Percentiles rank a stretch among this genome's conserved stretches.
These are phyloP conservation scores for Chaenodraco wilsoni DNA, from an alignment of 2,797 vertebrate genomes.

Conservation along the genomic window DNA sequence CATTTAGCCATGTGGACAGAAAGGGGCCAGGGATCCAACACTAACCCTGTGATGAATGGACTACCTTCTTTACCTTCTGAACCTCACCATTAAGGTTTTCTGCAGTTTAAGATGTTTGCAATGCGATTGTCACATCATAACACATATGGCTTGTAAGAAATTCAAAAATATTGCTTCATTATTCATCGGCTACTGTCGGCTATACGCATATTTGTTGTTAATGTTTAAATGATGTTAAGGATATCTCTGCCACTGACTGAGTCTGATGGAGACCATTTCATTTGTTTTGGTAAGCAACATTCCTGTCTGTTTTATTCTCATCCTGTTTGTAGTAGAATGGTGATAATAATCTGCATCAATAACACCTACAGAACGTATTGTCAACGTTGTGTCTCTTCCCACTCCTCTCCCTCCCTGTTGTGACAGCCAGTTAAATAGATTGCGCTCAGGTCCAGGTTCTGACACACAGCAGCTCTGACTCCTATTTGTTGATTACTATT, in stretches of 20 bases:
- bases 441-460: constrained; percentile 85
- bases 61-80: constrained; percentile 8
- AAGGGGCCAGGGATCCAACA: background rate
- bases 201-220: background rate
- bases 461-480: constrained; percentile 85
- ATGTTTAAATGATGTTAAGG: background rate
- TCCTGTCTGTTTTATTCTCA: background rate
- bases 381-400: constrained; percentile 71
- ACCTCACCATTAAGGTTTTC: constrained; percentile 1
- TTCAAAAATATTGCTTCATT: background rate
- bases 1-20: constrained; percentile 3
- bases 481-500: constrained; percentile 99
- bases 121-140: background rate
- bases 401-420: constrained; percentile 71
- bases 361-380: constrained; percentile 79
- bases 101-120: background rate
- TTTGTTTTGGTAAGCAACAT: background rate
- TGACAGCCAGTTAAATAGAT: constrained; percentile 89
- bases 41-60: background rate
- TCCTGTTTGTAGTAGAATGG: constrained; percentile 29
- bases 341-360: constrained; percentile 56
- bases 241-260: background rate
- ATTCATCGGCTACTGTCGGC: background rate
- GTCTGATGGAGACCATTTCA: background rate
- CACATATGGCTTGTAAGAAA: too few relatives aligned